A percentile compares a stretch with the other conserved stretches of the same genome.
Evolutionary conservation across 2,888 invertebrate genomes (phyloP).

Genomic region (Caenorhabditis wallacei): DNA sequence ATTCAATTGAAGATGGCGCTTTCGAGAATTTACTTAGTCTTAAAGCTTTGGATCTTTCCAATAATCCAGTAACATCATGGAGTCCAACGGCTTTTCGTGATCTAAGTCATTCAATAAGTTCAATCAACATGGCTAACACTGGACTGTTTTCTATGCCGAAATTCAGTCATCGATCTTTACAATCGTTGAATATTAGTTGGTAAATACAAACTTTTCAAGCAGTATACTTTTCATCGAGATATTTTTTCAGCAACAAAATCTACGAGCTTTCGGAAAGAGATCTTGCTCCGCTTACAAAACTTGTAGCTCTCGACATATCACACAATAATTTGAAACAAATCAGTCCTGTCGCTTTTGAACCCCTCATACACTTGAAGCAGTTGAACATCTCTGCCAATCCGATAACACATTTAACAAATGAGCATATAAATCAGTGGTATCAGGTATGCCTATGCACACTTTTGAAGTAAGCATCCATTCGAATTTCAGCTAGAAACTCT

Average conservation of each 20-base stretch:
- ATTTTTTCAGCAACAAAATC: constrained; percentile 76
- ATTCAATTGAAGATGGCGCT: constrained; percentile 80
- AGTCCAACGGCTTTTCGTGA: constrained; percentile 80
- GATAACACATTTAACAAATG: constrained; percentile 70
- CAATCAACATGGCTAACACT: constrained; percentile 80
- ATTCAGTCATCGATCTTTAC: constrained; percentile 74
- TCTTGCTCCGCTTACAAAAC: constrained; percentile 69
- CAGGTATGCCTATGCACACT: constrained; percentile 67
- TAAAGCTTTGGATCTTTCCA: constrained; percentile 77
- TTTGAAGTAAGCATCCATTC: too few species aligned
- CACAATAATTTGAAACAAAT: constrained; percentile 78
- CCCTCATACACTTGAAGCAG: constrained; percentile 74
- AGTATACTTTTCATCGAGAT: too few species aligned
- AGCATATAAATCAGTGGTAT: constrained; percentile 73
- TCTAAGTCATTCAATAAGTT: constrained; percentile 75
- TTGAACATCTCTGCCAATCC: constrained; percentile 81
- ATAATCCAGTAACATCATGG: constrained; percentile 83
- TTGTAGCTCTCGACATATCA: constrained; percentile 73
- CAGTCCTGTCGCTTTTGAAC: constrained; percentile 69
- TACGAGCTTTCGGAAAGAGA: constrained; percentile 79
- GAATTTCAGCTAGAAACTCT: constrained; percentile 72
- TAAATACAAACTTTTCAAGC: constrained; percentile 2
- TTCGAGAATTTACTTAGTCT: constrained; percentile 76
- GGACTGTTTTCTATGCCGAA: constrained; percentile 82
- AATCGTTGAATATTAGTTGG: constrained; percentile 79